phyloP scores from a whole-genome alignment of 2,797 vertebrate species.

The Philypnodon macrostomus region DNA sequence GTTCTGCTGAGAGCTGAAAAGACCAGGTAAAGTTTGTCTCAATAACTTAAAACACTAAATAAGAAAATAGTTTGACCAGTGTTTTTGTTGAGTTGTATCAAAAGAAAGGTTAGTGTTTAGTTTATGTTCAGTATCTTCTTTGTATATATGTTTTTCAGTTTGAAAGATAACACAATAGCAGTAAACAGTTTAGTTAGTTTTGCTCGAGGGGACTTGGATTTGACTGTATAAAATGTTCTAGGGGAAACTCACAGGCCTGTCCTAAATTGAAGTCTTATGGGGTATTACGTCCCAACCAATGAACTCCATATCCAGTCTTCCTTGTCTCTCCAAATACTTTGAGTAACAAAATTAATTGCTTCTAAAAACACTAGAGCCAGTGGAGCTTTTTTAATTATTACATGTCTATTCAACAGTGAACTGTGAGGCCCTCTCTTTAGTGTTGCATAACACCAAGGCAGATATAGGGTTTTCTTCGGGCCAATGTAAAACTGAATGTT shows the following conservation, averaged over 20 bases:
- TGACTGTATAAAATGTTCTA: background rate
- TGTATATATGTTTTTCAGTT: too few species aligned
- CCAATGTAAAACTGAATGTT: slow-evolving; percentile 10
- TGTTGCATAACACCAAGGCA: slow-evolving; percentile 24
- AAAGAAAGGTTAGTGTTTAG: too few species aligned
- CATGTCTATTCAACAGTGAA: too few species aligned
- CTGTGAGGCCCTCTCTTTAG: background rate
- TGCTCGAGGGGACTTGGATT: too few species aligned
- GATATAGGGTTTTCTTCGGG: slow-evolving; percentile 14
- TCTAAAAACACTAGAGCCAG: background rate
- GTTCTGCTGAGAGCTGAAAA: too few species aligned
- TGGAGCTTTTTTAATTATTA: background rate
- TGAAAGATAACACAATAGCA: too few species aligned
- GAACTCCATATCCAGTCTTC: slow-evolving; percentile 28
- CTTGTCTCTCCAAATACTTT: slow-evolving; percentile 9
- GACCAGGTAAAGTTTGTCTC: too few species aligned
- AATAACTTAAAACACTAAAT: too few species aligned
- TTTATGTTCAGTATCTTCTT: too few species aligned
- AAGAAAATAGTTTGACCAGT: too few species aligned
- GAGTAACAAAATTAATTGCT: slow-evolving; percentile 16
- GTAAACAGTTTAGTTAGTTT: too few species aligned
- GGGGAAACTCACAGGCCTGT: slow-evolving; percentile 4
- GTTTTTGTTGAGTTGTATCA: too few species aligned
- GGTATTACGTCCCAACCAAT: slow-evolving; percentile 10
- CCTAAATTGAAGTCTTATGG: slow-evolving; percentile 35